These are phyloP conservation scores for Ornithoptera alexandrae DNA, from an alignment of 2,888 invertebrate genomes.

Conservation along the genomic window DNA sequence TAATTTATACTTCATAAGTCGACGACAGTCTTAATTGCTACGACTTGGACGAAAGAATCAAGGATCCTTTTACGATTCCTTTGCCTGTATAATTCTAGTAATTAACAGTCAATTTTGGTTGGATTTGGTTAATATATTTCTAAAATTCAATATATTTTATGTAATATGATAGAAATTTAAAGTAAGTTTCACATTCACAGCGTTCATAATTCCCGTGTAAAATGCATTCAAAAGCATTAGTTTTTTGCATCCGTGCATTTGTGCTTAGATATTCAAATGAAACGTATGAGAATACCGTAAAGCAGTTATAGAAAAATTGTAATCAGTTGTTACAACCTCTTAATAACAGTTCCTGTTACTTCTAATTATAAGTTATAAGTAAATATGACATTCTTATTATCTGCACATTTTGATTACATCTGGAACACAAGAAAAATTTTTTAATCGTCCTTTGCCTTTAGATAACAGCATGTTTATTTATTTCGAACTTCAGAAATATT, in stretches of 20 bases:
- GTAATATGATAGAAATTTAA: background rate
- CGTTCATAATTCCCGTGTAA: background rate
- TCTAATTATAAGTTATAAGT: background rate
- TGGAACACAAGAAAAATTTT: too few species aligned
- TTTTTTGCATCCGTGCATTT: background rate
- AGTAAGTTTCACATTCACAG: background rate
- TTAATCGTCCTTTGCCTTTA: too few species aligned
- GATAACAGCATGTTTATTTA: too few species aligned
- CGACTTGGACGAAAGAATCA: too few species aligned
- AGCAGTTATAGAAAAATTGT: conserved; percentile 37
- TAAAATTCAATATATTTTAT: background rate
- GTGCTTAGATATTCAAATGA: background rate
- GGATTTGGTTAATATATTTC: background rate
- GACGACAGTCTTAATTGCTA: too few species aligned
- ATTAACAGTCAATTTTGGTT: too few species aligned
- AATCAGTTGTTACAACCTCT: conserved; percentile 46
- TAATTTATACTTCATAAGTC: too few species aligned
- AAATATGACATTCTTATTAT: background rate
- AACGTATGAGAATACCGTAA: background rate
- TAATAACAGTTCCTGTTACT: conserved; percentile 37
- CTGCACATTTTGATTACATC: background rate
- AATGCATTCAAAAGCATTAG: background rate
- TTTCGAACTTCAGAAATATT: too few species aligned
- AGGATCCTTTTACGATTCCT: too few species aligned
- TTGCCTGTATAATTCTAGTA: too few species aligned